phyloP scores from a whole-genome alignment of 2,113 vertebrate species.

The Bubo blakistoni region DNA sequence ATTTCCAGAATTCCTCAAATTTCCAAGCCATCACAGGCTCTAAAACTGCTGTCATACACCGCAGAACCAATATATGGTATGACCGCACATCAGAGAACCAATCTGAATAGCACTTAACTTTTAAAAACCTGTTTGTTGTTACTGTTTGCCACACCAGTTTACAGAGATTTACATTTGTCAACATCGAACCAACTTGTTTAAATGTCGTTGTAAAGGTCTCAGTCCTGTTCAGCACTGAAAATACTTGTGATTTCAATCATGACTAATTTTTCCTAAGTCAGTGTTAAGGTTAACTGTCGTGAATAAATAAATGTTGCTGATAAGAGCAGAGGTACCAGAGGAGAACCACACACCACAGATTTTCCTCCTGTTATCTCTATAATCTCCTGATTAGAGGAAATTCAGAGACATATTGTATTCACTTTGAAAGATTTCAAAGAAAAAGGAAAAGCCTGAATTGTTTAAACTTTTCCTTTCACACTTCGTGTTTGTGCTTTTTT shows the following conservation, averaged over 20 bases:
- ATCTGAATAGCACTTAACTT: background rate
- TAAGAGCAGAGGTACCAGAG: background rate
- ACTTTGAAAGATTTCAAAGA: background rate
- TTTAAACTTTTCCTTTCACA: background rate
- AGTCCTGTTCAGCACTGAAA: background rate
- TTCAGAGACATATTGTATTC: background rate
- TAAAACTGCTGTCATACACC: background rate
- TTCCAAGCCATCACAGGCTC: background rate
- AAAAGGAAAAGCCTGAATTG: background rate
- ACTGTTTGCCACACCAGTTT: background rate
- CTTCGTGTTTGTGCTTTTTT: rapidly evolving
- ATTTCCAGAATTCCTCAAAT: background rate
- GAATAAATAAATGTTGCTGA: background rate
- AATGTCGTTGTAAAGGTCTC: background rate
- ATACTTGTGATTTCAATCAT: background rate
- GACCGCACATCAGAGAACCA: background rate
- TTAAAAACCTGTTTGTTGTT: background rate
- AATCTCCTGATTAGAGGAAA: background rate
- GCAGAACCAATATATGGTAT: background rate
- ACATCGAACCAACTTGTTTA: background rate
- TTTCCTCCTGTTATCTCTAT: background rate
- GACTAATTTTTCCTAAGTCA: background rate
- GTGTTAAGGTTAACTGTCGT: background rate
- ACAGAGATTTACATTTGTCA: background rate
- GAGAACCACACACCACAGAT: background rate